phyloP scores from a whole-genome alignment of 2,888 invertebrate species.

The Dasysyrphus tricinctus region DNA sequence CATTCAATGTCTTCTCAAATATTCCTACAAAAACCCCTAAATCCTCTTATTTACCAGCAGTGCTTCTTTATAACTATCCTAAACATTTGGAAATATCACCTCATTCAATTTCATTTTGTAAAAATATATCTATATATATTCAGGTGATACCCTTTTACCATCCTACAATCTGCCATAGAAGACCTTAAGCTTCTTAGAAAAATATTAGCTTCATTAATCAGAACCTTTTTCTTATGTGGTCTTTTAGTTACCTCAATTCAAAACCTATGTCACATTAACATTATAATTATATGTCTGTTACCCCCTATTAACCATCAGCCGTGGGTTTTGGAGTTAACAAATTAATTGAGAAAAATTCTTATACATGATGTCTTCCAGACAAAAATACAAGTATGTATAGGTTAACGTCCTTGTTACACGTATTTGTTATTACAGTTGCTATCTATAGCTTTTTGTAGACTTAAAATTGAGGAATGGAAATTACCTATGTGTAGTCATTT shows the following conservation, averaged over 20 bases:
- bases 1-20: too few species aligned
- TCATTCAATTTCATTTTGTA: too few species aligned
- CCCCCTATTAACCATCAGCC: not conserved
- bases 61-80: too few species aligned
- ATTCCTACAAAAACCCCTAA: too few species aligned
- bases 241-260: not conserved
- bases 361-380: not conserved
- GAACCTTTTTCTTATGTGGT: not conserved
- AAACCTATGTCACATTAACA: conserved; percentile 5
- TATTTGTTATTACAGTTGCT: not conserved
- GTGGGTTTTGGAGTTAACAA: not conserved
- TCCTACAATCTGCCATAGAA: not conserved
- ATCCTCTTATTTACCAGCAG: too few species aligned
- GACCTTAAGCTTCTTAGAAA: not conserved
- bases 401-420: not conserved
- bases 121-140: too few species aligned
- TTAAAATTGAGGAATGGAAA: too few species aligned
- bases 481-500: too few species aligned
- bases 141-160: too few species aligned
- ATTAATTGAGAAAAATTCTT: not conserved
- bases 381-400: not conserved
- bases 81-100: too few species aligned
- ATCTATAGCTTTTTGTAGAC: too few species aligned
- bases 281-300: conserved; percentile 9
- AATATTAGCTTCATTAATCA: not conserved